Percentiles rank a stretch among this genome's conserved stretches.
Evolutionary conservation across 2,888 invertebrate species (phyloP).

Genomic region (Mythimna loreyi): DNA sequence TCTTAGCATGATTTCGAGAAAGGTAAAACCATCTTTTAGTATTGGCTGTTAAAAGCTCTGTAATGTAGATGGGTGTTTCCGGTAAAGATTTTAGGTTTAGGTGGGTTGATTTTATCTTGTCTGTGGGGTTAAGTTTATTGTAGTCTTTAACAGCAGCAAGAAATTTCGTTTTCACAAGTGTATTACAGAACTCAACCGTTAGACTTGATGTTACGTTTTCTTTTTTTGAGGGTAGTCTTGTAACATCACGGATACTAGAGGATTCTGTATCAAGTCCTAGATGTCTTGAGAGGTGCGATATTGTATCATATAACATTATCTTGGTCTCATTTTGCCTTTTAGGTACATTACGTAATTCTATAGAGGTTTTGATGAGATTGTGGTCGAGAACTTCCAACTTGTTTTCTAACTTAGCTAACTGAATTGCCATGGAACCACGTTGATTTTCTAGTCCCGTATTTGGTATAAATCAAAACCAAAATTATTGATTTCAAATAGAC

Average conservation of each 20-base stretch:
- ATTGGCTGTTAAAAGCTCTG: not conserved
- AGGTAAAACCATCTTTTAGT: no score
- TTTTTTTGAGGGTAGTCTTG: not conserved
- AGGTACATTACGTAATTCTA: not conserved
- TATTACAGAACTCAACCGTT: not conserved
- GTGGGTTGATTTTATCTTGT: not conserved
- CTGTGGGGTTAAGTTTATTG: not conserved
- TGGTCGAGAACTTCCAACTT: slow-evolving; percentile 2
- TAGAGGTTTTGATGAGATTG: not conserved
- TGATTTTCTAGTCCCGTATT: not conserved
- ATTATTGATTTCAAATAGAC: no score
- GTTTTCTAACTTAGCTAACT: slow-evolving; percentile 2
- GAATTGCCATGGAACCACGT: slow-evolving; percentile 8
- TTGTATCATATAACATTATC: not conserved
- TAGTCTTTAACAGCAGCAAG: not conserved
- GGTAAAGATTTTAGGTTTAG: not conserved
- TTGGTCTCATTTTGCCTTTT: not conserved
- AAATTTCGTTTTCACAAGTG: not conserved
- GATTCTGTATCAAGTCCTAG: not conserved
- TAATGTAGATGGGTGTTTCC: not conserved
- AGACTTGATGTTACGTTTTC: not conserved
- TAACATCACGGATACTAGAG: not conserved
- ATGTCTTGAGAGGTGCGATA: not conserved
- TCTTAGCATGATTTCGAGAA: no score
- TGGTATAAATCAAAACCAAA: no score